A percentile compares a stretch with the other conserved stretches of the same genome.
Evolutionary conservation across 1,140 invertebrate species (phyloP).

Genomic region (Zaprionus nigranus): DNA sequence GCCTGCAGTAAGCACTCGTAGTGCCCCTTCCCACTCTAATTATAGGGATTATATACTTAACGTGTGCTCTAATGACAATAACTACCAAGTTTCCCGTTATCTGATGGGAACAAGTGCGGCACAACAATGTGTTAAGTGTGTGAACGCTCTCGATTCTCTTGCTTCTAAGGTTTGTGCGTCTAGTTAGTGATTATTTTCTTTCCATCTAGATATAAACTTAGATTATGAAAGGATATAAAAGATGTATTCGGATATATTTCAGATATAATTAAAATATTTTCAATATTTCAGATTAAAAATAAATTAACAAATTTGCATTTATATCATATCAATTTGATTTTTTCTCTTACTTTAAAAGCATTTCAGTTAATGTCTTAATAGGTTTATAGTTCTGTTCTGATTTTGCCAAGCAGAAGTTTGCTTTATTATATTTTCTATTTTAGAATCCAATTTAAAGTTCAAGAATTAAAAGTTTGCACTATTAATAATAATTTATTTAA

Average conservation of each 20-base stretch:
- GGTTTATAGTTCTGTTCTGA: too few relatives aligned
- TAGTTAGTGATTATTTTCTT: background rate
- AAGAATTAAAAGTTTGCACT: background rate
- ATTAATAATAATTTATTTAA: background rate
- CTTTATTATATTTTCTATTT: too few relatives aligned
- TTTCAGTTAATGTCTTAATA: too few relatives aligned
- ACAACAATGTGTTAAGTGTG: conserved; percentile 15
- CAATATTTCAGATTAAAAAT: background rate
- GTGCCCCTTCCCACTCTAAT: conserved; percentile 6
- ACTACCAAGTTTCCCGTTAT: background rate
- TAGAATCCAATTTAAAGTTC: background rate
- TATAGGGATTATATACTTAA: conserved; percentile 28
- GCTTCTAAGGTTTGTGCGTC: background rate
- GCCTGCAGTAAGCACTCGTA: background rate
- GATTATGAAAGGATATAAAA: too few relatives aligned
- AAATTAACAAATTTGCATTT: background rate
- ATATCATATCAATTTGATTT: background rate
- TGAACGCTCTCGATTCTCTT: background rate
- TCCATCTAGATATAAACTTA: too few relatives aligned
- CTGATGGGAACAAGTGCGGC: background rate
- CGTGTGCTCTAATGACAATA: conserved; percentile 17
- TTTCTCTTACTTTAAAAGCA: background rate
- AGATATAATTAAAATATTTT: background rate
- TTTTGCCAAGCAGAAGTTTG: too few relatives aligned
- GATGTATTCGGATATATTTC: too few relatives aligned